Base-by-base conservation (phyloP, 2,888 invertebrate species). In the Caenorhabditis imperialis region DNA sequence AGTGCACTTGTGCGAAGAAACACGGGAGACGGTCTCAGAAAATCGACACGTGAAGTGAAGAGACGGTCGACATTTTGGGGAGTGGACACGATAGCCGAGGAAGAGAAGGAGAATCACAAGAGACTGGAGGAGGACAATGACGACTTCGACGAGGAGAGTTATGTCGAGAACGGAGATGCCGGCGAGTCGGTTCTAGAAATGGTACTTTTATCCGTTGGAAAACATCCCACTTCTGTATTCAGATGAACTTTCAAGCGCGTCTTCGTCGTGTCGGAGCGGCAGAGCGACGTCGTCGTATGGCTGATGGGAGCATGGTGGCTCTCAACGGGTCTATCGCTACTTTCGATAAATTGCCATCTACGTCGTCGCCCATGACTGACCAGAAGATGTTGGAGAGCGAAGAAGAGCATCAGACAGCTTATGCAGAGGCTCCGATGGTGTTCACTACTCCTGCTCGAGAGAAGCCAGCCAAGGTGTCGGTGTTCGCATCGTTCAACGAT, bases 21-120 rank as follows among this genome's bases (percentile, higher is more conserved):
- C 18, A 72, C 72, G 2, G 57, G 22, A 6, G 71, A 62, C 14
- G 51, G 51, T 8, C 27, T 62, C 18, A 27, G 10, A 2, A 42
- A 10, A 45, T 12, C 20, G n/a, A 47, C 30, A 8, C 12, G 37
- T 0, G 47, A 40, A 47, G 37, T 47, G 14, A 51, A 45, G 7
- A 27, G 72, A 16, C n/a, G 72, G 20, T 51, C 72, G 3, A 72
- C 72, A 6, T 63, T 53, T 16, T 72, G 72, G 72, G 72, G 58
- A 40, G 72, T 71, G 14, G 51, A 51, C 6, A 53, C 63, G 8
- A 72, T 72, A 8, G 20, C 58, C 4, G 58, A 58, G 20, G 72
- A 72, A 35, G 65, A 65, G 47, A 70, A 70, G 18, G 69, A 70
- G 48, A 61, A 70, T 16, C 25, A 53, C 8, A 42, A 35, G 20